These are phyloP conservation scores for Sialis fuliginosa DNA, from an alignment of 2,888 invertebrate species.

Conservation along the genomic window DNA sequence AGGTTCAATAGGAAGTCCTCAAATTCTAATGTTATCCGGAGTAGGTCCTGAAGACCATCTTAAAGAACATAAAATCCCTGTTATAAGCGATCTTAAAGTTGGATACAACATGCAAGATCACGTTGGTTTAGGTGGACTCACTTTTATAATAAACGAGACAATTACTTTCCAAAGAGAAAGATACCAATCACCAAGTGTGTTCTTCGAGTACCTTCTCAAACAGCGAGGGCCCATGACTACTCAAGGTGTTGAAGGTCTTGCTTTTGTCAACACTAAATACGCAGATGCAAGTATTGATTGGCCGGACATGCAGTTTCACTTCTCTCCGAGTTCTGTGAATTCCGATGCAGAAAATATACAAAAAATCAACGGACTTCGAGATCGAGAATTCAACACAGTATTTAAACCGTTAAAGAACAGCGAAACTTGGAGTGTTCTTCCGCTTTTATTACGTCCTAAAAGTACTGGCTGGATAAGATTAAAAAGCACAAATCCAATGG, in stretches of 20 bases:
- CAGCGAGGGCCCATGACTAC: conserved; percentile 72
- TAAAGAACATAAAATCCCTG: conserved; percentile 49
- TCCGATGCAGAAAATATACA: conserved; percentile 70
- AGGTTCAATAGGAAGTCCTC: conserved; percentile 77
- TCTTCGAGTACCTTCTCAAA: conserved; percentile 63
- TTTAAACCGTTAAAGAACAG: conserved; percentile 63
- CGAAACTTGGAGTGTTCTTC: conserved; percentile 73
- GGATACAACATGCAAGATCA: conserved; percentile 79
- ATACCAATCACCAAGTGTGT: conserved; percentile 58
- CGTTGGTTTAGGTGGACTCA: conserved; percentile 69
- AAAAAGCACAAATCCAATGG: conserved; percentile 60
- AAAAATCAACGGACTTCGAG: conserved; percentile 55
- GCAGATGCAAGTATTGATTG: conserved; percentile 59
- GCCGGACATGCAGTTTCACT: conserved; percentile 80
- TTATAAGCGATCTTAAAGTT: conserved; percentile 57
- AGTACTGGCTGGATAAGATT: conserved; percentile 79
- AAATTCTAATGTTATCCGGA: conserved; percentile 81
- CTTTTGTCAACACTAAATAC: conserved; percentile 74
- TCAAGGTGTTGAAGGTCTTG: conserved; percentile 65
- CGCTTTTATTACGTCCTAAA: conserved; percentile 64
- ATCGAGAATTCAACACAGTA: conserved; percentile 67
- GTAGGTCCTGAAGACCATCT: conserved; percentile 67
- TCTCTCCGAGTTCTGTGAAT: conserved; percentile 67
- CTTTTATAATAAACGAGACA: conserved; percentile 66
- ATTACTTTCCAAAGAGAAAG: conserved; percentile 60